Evolutionary conservation across 1,140 invertebrate genomes (phyloP), one percentile per base, ranked within the genome.

Genomic region (Sinella curviseta): DNA sequence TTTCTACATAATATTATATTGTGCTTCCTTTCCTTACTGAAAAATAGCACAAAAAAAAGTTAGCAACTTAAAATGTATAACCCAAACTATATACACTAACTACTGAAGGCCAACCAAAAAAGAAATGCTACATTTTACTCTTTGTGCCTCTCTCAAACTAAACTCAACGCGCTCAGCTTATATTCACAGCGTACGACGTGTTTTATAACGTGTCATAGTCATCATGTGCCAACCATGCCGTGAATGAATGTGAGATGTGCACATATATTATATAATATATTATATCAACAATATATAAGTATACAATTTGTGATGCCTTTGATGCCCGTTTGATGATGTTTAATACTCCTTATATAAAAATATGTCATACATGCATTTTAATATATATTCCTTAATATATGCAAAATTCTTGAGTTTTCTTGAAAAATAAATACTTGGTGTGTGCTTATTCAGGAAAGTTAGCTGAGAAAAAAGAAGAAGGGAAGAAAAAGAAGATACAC

Each of bases 141-240:
- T 17, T 48, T 8, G 4, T 48, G 4, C 17, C 39, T 48, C 24
- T 26, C 24, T 60, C 24, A 8, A n/a, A 26, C 24, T 16, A 8
- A 60, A 60, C 14, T 60, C 24, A 4, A 48, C 39, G 12, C 24
- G 57, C 57, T 60, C 57, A 60, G 14, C 14, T 60, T n/a, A 3
- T 20, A 12, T 48, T 12, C 39, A 12, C 39, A 20, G 8, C 20
- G 24, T 60, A 17, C 24, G 12, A 60, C 57, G 57, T 60, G 57
- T 60, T 60, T 60, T 70, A 70, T 70, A 70, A 30, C 65, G 31
- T 70, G 65, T 70, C 65, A 70, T 30, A 70, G 31, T 16, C 65
- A 70, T 70, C 65, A 70, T 70, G 65, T 33, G 31, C 65, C 65
- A 70, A 70, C 28, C 31, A 70, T 70, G 65, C 28, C 30, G 31